Evolutionary conservation across 1,140 invertebrate species (phyloP).

Genomic region (Drosophila kanapiae): DNA sequence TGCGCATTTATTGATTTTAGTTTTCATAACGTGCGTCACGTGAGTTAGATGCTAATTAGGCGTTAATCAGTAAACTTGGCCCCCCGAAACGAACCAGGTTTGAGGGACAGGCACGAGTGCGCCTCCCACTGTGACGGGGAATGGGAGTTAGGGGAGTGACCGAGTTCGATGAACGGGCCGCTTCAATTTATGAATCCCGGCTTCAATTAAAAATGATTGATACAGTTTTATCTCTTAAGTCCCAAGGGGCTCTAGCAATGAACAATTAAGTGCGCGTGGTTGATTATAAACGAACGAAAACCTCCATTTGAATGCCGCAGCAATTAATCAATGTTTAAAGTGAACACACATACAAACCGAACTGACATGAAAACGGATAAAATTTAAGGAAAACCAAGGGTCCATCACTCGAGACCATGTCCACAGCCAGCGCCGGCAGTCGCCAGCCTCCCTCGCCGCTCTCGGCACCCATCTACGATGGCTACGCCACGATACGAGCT

Average conservation of each 20-base stretch:
- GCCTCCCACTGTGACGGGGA: conserved; percentile 5
- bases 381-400: conserved; percentile 25
- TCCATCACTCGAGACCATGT: conserved; percentile 37
- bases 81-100: conserved; percentile 25
- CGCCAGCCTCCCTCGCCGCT: conserved; percentile 85
- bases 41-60: conserved; percentile 73
- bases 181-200: conserved; percentile 45
- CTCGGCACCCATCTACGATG: conserved; percentile 90
- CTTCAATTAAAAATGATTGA: conserved; percentile 79
- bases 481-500: conserved; percentile 92
- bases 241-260: conserved; percentile 53
- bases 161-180: conserved; percentile 46
- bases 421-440: conserved; percentile 65
- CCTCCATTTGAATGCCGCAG: conserved; percentile 65
- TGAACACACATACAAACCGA: conserved; percentile 26
- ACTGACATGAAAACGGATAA: conserved; percentile 50
- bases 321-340: conserved; percentile 74
- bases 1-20: conserved; percentile 15
- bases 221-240: conserved; percentile 56
- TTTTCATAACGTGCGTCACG: conserved; percentile 41
- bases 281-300: conserved; percentile 65
- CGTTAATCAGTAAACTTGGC: conserved; percentile 61
- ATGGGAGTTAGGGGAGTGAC: conserved; percentile 10
- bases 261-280: conserved; percentile 53
- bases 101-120: conserved; percentile 3